Evolutionary conservation across 2,113 vertebrate species (phyloP).

Genomic region (Tauraco erythrolophus): DNA sequence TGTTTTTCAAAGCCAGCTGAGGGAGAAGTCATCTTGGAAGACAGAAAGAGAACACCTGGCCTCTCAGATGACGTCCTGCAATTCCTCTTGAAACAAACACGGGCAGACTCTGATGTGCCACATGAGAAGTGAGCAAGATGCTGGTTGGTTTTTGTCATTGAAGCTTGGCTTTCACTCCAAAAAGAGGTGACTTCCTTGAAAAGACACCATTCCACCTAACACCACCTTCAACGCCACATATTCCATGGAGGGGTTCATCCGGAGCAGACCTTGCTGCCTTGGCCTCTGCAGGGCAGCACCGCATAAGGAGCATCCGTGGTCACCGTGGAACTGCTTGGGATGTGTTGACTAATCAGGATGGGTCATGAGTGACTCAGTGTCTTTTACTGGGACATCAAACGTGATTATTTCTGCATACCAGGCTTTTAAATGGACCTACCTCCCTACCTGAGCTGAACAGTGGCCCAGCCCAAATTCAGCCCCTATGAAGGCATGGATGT

Average conservation of each 20-base stretch:
- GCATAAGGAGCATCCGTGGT: background rate
- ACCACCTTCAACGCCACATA: background rate
- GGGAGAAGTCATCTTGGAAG: background rate
- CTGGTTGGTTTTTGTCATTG: background rate
- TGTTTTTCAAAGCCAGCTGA: constrained; percentile 65
- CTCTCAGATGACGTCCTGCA: constrained; percentile 76
- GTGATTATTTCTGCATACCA: background rate
- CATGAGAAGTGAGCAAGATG: background rate
- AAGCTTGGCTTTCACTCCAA: background rate
- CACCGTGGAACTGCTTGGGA: background rate
- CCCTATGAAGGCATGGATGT: background rate
- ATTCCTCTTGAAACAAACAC: constrained; percentile 64
- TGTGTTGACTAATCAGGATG: background rate
- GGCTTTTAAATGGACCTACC: background rate
- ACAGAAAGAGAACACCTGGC: constrained; percentile 64
- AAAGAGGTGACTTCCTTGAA: background rate
- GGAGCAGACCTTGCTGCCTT: background rate
- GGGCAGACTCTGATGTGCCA: background rate
- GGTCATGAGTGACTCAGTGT: background rate
- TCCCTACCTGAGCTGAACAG: background rate
- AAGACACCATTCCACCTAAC: background rate
- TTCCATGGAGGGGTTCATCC: background rate
- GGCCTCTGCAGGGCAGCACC: background rate
- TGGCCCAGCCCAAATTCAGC: background rate
- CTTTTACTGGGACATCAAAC: background rate